These are phyloP conservation scores for Heliconius hortense DNA, from an alignment of 2,888 invertebrate species.

Conservation along the genomic window DNA sequence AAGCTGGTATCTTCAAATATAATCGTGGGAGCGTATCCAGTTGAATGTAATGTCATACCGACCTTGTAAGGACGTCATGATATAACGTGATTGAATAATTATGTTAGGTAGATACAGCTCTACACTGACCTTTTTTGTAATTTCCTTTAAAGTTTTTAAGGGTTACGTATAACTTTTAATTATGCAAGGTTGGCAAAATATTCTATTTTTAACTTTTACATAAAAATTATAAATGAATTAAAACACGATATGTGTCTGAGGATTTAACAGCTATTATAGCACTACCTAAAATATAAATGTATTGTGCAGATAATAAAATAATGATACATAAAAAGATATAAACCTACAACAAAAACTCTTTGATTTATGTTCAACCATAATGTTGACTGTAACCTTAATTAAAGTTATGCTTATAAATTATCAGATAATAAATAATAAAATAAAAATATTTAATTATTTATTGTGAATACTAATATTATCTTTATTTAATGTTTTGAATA, in stretches of 20 bases:
- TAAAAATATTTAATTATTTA: neutral
- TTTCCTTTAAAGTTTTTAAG: neutral
- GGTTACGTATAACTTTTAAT: neutral
- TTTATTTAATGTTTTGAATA: neutral
- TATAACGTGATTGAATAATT: conserved; percentile 16
- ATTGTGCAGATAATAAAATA: neutral
- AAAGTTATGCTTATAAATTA: neutral
- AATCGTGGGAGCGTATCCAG: conserved; percentile 23
- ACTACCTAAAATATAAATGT: neutral
- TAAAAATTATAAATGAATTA: neutral
- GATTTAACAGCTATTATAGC: neutral
- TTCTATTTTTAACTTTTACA: neutral
- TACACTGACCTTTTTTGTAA: neutral
- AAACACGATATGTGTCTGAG: neutral
- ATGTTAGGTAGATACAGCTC: conserved; percentile 7
- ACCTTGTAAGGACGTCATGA: conserved; percentile 30
- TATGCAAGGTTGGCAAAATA: neutral
- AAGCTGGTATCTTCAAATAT: neutral
- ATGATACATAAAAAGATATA: neutral
- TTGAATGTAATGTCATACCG: conserved; percentile 22
- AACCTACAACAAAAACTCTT: neutral
- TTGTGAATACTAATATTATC: neutral
- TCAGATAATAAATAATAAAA: neutral
- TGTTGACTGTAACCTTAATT: neutral
- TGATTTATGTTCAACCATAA: neutral